A percentile compares a stretch with the other conserved stretches of the same genome.
Conservation (phyloP, 37 sponge, comb jelly and placozoan species). For the Theonella swinhoei region DNA sequence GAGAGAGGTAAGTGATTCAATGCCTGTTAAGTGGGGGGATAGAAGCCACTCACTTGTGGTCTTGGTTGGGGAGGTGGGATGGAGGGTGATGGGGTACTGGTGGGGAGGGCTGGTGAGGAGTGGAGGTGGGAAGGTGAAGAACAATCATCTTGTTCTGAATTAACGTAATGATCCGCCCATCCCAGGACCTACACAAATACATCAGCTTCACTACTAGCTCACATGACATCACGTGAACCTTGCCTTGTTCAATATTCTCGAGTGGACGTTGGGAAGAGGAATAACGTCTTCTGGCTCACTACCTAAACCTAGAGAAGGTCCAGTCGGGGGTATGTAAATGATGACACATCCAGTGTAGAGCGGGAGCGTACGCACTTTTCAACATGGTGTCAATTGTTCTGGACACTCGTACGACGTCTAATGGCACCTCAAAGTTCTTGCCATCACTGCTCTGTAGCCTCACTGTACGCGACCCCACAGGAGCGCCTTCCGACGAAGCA, state of each 20-base stretch:
- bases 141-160: neutral
- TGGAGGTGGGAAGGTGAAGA: neutral
- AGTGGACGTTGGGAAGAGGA: constrained; percentile 66
- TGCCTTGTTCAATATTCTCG: constrained; percentile 50
- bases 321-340: neutral
- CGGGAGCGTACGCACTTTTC: constrained; percentile 13
- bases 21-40: too few relatives aligned
- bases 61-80: constrained; percentile 40
- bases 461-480: too few relatives aligned
- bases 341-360: neutral
- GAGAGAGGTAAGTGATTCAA: too few relatives aligned
- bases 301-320: constrained; percentile 36
- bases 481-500: too few relatives aligned
- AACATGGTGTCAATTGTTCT: constrained; percentile 60
- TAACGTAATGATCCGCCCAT: constrained; percentile 48
- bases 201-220: neutral
- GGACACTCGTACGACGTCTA: constrained; percentile 38
- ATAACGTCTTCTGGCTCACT: constrained; percentile 46
- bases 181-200: constrained; percentile 27
- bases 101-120: neutral
- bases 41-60: neutral
- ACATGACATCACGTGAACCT: neutral
- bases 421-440: constrained; percentile 37
- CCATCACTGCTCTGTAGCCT: constrained; percentile 58
- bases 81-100: constrained; percentile 7